Base-by-base conservation (phyloP, 2,113 vertebrate genomes). In the Anguilla japonica region DNA sequence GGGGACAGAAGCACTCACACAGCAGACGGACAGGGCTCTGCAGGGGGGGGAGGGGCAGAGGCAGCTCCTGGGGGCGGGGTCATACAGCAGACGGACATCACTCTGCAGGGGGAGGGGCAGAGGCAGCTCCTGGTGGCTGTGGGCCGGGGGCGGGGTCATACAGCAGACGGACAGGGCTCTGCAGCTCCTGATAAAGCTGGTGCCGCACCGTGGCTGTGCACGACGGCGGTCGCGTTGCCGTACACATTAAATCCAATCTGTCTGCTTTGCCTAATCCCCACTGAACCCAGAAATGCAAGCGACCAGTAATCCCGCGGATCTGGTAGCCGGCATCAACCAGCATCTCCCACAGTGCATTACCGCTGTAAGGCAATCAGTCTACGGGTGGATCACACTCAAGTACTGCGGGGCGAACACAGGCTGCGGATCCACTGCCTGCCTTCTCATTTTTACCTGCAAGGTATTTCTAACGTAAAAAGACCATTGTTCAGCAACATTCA, bases 181-280 rank as follows among this genome's bases (percentile, higher is more conserved):
- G 63, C 63, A 9, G 71, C 71, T 75, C 9, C 9, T 8, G n/a
- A 34, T 34, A 75, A 75, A 75, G 20, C 26, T 11, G 1, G 71
- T 75, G 71, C 71, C 26, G 1, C 26, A 34, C 71, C 5, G n/a
- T 9, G 71, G 71, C 7, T 75, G n/a, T 9, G 3, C 71, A 3
- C 71, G 5, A 13, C n/a, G 34, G n/a, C 7, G 13, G 26, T 75
- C 71, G 71, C 34, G 34, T 75, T 13, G 71, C 34, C 71, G 60
- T 67, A 75, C 34, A 75, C 71, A 75, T 75, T 75, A 75, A 75
- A 75, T 75, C 71, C 71, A 75, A 75, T 75, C 71, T 75, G 71
- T 75, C n/a, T 13, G 71, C 71, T 75, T n/a, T 75, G 71, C 71
- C n/a, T 75, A 75, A 75, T 75, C 71, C n/a, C 71, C n/a, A 9